phyloP scores from a whole-genome alignment of 2,888 invertebrate genomes.

The Gymnocheta viridis region DNA sequence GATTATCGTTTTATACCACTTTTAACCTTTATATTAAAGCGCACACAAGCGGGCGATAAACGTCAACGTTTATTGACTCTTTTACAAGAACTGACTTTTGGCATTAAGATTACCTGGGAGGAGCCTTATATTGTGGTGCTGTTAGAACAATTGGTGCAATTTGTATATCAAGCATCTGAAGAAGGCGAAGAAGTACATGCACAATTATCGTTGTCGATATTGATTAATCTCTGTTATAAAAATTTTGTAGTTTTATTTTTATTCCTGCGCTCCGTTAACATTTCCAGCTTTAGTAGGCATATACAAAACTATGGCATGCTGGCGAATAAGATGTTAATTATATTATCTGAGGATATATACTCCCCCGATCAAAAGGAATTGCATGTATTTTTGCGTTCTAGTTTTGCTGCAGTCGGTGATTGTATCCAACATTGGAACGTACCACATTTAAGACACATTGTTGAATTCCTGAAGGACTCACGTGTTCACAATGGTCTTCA shows the following conservation, averaged over 20 bases:
- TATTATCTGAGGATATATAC: slow-evolving; percentile 79
- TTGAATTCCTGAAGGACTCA: slow-evolving; percentile 79
- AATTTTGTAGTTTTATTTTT: slow-evolving; percentile 89
- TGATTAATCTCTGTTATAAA: slow-evolving; percentile 91
- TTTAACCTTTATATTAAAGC: slow-evolving; percentile 76
- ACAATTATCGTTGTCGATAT: slow-evolving; percentile 85
- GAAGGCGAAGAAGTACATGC: slow-evolving; percentile 73
- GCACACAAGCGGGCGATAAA: slow-evolving; percentile 76
- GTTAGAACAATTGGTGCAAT: slow-evolving; percentile 86
- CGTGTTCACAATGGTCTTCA: slow-evolving; percentile 76
- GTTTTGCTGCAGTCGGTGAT: slow-evolving; percentile 77
- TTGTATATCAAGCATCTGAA: slow-evolving; percentile 83
- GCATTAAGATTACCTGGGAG: slow-evolving; percentile 90
- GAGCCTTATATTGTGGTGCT: slow-evolving; percentile 88
- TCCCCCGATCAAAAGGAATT: slow-evolving; percentile 77
- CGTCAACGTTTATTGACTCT: slow-evolving; percentile 75
- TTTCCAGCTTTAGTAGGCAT: slow-evolving; percentile 78
- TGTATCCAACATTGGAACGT: slow-evolving; percentile 79
- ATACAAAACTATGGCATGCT: slow-evolving; percentile 79
- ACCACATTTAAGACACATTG: slow-evolving; percentile 79
- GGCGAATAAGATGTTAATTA: slow-evolving; percentile 80
- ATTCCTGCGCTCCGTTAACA: slow-evolving; percentile 87
- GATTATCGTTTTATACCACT: slow-evolving; percentile 80
- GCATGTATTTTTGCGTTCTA: slow-evolving; percentile 77
- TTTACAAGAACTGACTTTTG: slow-evolving; percentile 88